A percentile compares a stretch with the other conserved stretches of the same genome.
Evolutionary conservation across 2,797 vertebrate species (phyloP).

Genomic region (Alosa sapidissima): DNA sequence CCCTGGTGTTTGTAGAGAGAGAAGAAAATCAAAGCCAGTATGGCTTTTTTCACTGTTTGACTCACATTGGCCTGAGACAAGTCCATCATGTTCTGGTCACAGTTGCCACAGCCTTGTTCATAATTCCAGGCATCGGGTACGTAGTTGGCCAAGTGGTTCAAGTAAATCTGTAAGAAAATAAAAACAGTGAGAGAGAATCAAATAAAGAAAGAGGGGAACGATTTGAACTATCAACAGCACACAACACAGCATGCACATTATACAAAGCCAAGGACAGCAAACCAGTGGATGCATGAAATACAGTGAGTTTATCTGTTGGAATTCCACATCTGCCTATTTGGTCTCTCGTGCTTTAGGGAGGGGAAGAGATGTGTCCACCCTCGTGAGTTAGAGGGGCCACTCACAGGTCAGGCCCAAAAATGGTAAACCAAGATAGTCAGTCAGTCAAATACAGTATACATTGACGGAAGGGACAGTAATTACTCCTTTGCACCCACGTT

Average conservation of each 20-base stretch:
- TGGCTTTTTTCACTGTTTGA: constrained; percentile 51
- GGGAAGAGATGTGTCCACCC: constrained; percentile 9
- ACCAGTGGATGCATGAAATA: background rate
- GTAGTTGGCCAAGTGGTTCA: constrained; percentile 96
- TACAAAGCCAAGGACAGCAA: background rate
- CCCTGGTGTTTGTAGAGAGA: constrained; percentile 24
- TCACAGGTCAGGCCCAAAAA: constrained; percentile 37
- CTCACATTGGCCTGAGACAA: constrained; percentile 83
- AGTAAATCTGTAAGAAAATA: constrained; percentile 78
- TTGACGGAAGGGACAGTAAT: constrained; percentile 41
- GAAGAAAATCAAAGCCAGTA: constrained; percentile 25
- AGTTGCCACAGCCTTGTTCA: constrained; percentile 84
- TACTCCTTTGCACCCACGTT: constrained; percentile 25
- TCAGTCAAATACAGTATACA: constrained; percentile 31
- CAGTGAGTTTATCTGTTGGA: constrained; percentile 5
- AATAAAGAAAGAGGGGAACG: constrained; percentile 25
- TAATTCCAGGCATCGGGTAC: constrained; percentile 93
- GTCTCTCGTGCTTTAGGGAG: constrained; percentile 23
- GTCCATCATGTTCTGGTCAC: constrained; percentile 83
- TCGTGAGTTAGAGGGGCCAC: constrained; percentile 28
- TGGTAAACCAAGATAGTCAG: constrained; percentile 36
- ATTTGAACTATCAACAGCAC: background rate
- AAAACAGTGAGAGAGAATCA: constrained; percentile 14
- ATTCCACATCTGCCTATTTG: background rate
- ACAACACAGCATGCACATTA: background rate